These are phyloP conservation scores for Dicycla oo DNA, from an alignment of 2,888 invertebrate species.

Conservation along the genomic window DNA sequence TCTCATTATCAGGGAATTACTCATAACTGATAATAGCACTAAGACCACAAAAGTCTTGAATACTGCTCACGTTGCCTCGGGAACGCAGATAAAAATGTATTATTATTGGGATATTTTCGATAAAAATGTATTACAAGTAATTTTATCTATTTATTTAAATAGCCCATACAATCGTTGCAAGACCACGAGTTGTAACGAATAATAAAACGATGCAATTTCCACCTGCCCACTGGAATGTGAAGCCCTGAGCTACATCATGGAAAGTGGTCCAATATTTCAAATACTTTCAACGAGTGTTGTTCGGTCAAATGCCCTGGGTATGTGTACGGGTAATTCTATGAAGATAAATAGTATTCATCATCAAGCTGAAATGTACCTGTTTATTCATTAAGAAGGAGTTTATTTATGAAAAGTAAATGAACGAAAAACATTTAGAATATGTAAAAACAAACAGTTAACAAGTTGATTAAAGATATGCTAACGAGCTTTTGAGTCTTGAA, in stretches of 20 bases:
- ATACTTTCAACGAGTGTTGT: conserved; percentile 64
- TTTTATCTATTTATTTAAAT: conserved; percentile 74
- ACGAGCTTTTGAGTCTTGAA: conserved; percentile 64
- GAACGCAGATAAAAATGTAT: conserved; percentile 35
- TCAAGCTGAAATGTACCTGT: conserved; percentile 16
- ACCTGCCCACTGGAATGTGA: conserved; percentile 80
- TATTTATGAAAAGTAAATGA: conserved; percentile 28
- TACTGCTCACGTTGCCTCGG: conserved; percentile 21
- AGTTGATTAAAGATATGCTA: conserved; percentile 67
- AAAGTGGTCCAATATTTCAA: conserved; percentile 85
- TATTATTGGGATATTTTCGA: conserved; percentile 57
- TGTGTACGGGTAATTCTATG: conserved; percentile 21
- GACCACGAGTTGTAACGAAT: conserved; percentile 74
- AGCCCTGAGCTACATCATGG: conserved; percentile 77
- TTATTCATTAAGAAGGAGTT: conserved; percentile 3
- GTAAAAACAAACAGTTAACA: conserved; percentile 35
- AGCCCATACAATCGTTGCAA: conserved; percentile 69
- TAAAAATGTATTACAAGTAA: conserved; percentile 60
- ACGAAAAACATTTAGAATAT: conserved; percentile 40
- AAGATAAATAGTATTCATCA: conserved; percentile 8
- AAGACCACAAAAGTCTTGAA: conserved; percentile 56
- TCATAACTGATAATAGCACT: conserved; percentile 59
- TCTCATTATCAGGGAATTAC: conserved; percentile 55
- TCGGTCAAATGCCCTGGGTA: conserved; percentile 45
- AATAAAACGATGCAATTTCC: conserved; percentile 80